Base-by-base conservation (phyloP, 1,140 invertebrate genomes). In the Pectinophora gossypiella region DNA sequence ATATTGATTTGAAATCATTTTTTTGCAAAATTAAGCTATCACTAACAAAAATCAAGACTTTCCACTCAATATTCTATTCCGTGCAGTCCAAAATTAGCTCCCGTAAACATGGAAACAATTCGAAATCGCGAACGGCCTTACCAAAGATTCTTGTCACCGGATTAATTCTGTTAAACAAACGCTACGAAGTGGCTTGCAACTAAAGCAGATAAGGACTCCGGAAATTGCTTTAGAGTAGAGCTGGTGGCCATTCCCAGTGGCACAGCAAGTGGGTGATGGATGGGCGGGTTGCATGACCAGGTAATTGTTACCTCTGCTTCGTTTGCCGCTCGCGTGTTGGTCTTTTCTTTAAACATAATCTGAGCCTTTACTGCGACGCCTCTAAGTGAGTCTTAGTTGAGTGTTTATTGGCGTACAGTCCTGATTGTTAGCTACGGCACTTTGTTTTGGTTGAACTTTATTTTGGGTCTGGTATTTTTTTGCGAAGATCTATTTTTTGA, bases 221-320 rank as follows among this genome's bases (percentile, higher is more conserved):
- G 82, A 86, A 86, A 86, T 86, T 86, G 76, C 78, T 68, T 81
- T 71, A 74, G 79, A 83, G 74, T 82, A 72, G 62, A 72, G 73
- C 66, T 68, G 76, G 76, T 77, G 68, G 72, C 69, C 69, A 69
- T 67, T 67, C n/a, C 68, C 63, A 70, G 68, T 64, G 68, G 69
- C 69, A n/a, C 61, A 58, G 54, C 65, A 75, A 78, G 77, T 80
- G 63, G 76, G 69, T 84, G 80, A 86, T 86, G 78, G 76, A 86
- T 86, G 56, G 74, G 59, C 43, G 46, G 57, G 68, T 86, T 67
- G 83, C 83, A 84, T 86, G 83, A 79, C 80, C 77, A 66, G 56
- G 64, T 83, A 81, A 83, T 85, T 85, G 76, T 83, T 83, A 78
- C 74, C 69, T 82, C 64, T 68, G 69, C 66, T 68, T 63, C 67